Percentiles rank a stretch among this genome's conserved stretches.
Evolutionary conservation across 2,888 invertebrate genomes (phyloP).

Genomic region (Encarsia formosa): DNA sequence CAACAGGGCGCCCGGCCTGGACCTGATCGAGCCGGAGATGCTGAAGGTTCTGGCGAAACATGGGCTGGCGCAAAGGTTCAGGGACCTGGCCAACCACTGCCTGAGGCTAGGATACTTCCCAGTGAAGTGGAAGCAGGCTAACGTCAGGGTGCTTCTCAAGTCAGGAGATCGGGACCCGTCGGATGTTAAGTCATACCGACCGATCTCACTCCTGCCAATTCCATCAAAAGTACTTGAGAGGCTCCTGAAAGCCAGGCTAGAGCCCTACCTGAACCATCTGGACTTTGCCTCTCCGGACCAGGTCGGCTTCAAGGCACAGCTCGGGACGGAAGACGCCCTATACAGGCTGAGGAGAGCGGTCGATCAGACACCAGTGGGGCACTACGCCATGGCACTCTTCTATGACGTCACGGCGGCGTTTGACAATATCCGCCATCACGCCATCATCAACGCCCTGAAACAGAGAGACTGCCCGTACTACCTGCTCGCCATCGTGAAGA

Average conservation of each 20-base stretch:
- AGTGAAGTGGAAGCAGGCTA: not conserved
- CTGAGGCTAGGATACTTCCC: too few species aligned
- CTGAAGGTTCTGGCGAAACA: not conserved
- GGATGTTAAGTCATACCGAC: not conserved
- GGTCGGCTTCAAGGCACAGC: not conserved
- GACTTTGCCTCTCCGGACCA: not conserved
- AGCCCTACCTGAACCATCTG: not conserved
- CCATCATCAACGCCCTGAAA: not conserved
- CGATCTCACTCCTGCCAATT: not conserved
- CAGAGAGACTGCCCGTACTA: too few species aligned
- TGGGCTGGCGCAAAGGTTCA: not conserved
- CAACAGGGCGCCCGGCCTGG: not conserved
- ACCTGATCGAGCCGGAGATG: not conserved
- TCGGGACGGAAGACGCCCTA: not conserved
- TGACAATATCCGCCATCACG: not conserved
- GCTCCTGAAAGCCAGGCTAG: not conserved
- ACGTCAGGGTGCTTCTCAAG: not conserved
- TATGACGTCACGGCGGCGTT: not conserved
- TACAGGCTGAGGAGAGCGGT: not conserved
- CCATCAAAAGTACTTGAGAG: not conserved
- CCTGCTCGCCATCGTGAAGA: too few species aligned
- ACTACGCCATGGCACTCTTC: not conserved
- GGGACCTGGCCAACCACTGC: not conserved
- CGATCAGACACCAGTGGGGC: not conserved
- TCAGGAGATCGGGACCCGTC: not conserved